A percentile compares a stretch with the other conserved stretches of the same genome.
phyloP scores from a whole-genome alignment of 2,888 invertebrate species.

The Gryllus longicercus region DNA sequence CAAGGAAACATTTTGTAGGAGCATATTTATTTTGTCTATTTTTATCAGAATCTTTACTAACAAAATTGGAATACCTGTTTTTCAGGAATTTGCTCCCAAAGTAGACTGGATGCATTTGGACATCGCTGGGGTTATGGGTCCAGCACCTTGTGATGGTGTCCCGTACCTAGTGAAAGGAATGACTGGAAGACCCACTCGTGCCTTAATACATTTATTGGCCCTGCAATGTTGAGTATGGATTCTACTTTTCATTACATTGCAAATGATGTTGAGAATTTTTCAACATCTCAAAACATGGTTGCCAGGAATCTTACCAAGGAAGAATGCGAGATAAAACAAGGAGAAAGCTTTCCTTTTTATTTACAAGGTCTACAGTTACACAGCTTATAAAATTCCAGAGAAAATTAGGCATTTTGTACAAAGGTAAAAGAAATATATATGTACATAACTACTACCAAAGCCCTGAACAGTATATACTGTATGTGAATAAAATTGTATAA shows the following conservation, averaged over 20 bases:
- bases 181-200: slow-evolving; percentile 63
- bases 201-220: slow-evolving; percentile 56
- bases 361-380: background rate
- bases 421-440: slow-evolving; percentile 10
- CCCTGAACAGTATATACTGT: background rate
- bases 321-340: no score
- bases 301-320: no score
- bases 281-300: no score
- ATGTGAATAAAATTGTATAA: background rate
- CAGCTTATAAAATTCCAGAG: no score
- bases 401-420: background rate
- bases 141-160: slow-evolving; percentile 54
- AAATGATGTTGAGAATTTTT: background rate
- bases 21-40: no score
- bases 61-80: background rate
- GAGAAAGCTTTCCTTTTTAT: background rate
- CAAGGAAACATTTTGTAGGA: no score
- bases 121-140: slow-evolving; percentile 59
- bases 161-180: slow-evolving; percentile 62
- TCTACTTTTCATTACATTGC: background rate
- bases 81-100: slow-evolving; percentile 62
- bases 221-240: background rate
- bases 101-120: slow-evolving; percentile 70
- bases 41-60: no score
- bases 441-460: slow-evolving; percentile 11